Percentiles rank a stretch among this genome's conserved stretches.
These are phyloP conservation scores for Coregonus clupeaformis DNA, from an alignment of 2,113 vertebrate genomes.

Conservation along the genomic window DNA sequence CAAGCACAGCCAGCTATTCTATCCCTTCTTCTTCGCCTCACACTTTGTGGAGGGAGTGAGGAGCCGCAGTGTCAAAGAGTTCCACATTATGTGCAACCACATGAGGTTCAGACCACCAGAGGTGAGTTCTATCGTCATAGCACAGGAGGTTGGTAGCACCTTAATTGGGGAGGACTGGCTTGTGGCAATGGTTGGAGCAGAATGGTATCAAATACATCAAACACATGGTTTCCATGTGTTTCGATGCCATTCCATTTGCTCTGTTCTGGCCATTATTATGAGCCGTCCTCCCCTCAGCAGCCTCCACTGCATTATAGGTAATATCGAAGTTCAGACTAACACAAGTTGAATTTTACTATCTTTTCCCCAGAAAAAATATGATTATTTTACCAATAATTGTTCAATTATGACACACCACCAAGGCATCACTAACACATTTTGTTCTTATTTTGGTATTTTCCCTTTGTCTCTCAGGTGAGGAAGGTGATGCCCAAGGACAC, in stretches of 20 bases:
- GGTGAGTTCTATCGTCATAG: slow-evolving; percentile 60
- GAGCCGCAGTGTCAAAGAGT: slow-evolving; percentile 50
- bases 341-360: too few species aligned
- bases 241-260: too few species aligned
- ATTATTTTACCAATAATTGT: too few species aligned
- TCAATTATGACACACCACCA: too few species aligned
- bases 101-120: slow-evolving; percentile 77
- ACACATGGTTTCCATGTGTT: too few species aligned
- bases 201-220: too few species aligned
- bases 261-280: too few species aligned
- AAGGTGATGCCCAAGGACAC: slow-evolving; percentile 81
- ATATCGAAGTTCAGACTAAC: not conserved
- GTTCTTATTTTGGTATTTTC: not conserved
- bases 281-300: too few species aligned
- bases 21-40: slow-evolving; percentile 73
- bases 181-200: too few species aligned
- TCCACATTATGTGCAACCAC: slow-evolving; percentile 87
- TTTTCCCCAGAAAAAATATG: too few species aligned
- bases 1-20: slow-evolving; percentile 74
- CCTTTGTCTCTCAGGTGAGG: slow-evolving; percentile 72
- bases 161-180: too few species aligned
- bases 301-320: too few species aligned
- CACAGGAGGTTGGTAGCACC: not conserved
- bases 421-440: not conserved
- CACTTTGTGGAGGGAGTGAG: slow-evolving; percentile 77